Percentiles rank a stretch among this genome's conserved stretches.
These are phyloP conservation scores for Myopa tessellatipennis DNA, from an alignment of 2,888 invertebrate species.

Conservation along the genomic window DNA sequence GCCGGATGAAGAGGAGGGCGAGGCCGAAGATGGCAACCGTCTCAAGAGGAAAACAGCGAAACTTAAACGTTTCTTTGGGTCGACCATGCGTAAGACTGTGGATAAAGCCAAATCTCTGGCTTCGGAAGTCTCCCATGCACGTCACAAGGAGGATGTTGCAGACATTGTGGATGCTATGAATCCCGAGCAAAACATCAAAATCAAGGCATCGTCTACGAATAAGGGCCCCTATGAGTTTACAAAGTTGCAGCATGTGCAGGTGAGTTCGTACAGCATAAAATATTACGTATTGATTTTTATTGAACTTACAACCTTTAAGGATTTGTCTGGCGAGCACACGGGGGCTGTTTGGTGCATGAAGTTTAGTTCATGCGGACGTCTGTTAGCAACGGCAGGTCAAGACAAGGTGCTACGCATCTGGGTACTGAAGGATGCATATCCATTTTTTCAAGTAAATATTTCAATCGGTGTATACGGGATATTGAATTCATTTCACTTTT, in stretches of 20 bases:
- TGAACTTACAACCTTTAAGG: slow-evolving; percentile 65
- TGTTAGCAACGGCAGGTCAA: slow-evolving; percentile 97
- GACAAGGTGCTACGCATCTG: slow-evolving; percentile 94
- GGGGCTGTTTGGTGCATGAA: slow-evolving; percentile 99
- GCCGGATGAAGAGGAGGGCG: slow-evolving; percentile 68
- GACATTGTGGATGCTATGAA: slow-evolving; percentile 86
- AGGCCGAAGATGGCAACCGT: slow-evolving; percentile 67
- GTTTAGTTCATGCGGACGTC: slow-evolving; percentile 93
- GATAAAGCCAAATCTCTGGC: slow-evolving; percentile 91
- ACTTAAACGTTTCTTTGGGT: slow-evolving; percentile 85
- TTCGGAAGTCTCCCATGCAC: slow-evolving; percentile 87
- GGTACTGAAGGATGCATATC: slow-evolving; percentile 90
- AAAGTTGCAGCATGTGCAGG: slow-evolving; percentile 89
- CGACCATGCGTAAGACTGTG: slow-evolving; percentile 90
- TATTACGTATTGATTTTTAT: neutral
- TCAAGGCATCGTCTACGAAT: slow-evolving; percentile 94
- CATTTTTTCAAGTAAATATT: slow-evolving; percentile 82
- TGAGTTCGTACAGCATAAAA: slow-evolving; percentile 49
- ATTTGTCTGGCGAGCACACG: slow-evolving; percentile 84
- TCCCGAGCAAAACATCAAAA: slow-evolving; percentile 83
- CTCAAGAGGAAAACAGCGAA: slow-evolving; percentile 71
- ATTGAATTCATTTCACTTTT: neutral
- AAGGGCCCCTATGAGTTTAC: slow-evolving; percentile 98
- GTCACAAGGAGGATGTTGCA: slow-evolving; percentile 87
- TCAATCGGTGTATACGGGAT: neutral